Evolutionary conservation across 2,888 invertebrate genomes (phyloP).

Genomic region (Agriopis leucophaearia): DNA sequence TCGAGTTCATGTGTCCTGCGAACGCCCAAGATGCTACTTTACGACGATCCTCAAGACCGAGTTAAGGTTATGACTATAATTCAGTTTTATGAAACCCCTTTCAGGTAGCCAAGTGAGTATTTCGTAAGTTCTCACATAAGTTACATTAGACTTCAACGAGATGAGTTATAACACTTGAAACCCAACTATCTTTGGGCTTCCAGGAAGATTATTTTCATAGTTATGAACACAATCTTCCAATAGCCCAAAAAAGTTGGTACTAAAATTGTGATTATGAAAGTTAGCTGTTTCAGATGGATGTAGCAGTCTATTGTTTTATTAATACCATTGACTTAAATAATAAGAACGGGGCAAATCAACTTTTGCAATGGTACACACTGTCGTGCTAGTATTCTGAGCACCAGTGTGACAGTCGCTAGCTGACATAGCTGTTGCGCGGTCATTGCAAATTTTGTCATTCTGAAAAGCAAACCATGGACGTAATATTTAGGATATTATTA

Average conservation of each 20-base stretch:
- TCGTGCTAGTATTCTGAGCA: no score
- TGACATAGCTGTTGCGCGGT: no score
- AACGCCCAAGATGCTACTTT: slow-evolving; percentile 81
- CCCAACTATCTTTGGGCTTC: slow-evolving; percentile 18
- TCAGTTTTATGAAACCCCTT: slow-evolving; percentile 85
- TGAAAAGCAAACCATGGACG: no score
- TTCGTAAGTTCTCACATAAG: slow-evolving; percentile 77
- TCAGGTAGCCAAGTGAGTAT: slow-evolving; percentile 80
- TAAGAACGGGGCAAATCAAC: no score
- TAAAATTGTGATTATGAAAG: slow-evolving; percentile 5
- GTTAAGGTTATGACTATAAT: slow-evolving; percentile 83
- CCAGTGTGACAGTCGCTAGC: no score
- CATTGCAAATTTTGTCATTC: no score
- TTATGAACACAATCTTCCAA: no score
- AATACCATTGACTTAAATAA: no score
- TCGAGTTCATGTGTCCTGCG: slow-evolving; percentile 77
- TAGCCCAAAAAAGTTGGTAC: no score
- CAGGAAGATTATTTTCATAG: slow-evolving; percentile 23
- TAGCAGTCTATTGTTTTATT: background rate
- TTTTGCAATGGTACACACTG: no score
- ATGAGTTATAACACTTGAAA: slow-evolving; percentile 41
- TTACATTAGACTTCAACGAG: slow-evolving; percentile 57
- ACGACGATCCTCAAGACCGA: slow-evolving; percentile 79
- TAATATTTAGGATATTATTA: no score
- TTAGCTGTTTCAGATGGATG: slow-evolving; percentile 10